phyloP scores from a whole-genome alignment of 64 coral and sea anemone genomes.

The Stylophora pistillata region DNA sequence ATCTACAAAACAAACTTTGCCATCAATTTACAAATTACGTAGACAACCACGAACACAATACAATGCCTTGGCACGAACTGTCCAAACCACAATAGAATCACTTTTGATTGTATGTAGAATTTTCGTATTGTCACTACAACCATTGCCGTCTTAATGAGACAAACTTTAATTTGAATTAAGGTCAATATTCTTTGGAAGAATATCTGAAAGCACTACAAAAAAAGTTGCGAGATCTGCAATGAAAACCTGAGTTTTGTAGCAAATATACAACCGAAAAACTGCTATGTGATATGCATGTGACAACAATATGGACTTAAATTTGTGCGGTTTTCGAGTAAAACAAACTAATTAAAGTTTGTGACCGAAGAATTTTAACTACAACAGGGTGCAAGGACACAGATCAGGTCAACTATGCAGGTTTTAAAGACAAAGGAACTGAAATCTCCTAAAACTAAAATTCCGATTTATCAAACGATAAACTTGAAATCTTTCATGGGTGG shows the following conservation, averaged over 20 bases:
- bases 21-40: neutral
- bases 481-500: too few species aligned
- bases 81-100: constrained; percentile 6
- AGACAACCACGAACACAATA: neutral
- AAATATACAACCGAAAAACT: neutral
- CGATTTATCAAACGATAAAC: neutral
- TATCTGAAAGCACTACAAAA: neutral
- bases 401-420: neutral
- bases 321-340: neutral
- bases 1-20: too few species aligned
- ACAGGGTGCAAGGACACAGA: neutral
- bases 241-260: neutral
- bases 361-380: neutral
- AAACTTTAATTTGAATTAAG: neutral
- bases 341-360: constrained; percentile 10
- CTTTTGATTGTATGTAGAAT: neutral
- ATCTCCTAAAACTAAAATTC: neutral
- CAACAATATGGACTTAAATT: neutral
- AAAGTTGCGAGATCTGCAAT: neutral
- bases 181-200: neutral
- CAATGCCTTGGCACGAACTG: neutral
- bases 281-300: neutral
- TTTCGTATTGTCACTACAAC: neutral
- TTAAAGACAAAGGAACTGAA: neutral
- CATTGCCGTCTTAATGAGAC: neutral